phyloP scores from a whole-genome alignment of 1,140 invertebrate species.

The Anastrepha obliqua region DNA sequence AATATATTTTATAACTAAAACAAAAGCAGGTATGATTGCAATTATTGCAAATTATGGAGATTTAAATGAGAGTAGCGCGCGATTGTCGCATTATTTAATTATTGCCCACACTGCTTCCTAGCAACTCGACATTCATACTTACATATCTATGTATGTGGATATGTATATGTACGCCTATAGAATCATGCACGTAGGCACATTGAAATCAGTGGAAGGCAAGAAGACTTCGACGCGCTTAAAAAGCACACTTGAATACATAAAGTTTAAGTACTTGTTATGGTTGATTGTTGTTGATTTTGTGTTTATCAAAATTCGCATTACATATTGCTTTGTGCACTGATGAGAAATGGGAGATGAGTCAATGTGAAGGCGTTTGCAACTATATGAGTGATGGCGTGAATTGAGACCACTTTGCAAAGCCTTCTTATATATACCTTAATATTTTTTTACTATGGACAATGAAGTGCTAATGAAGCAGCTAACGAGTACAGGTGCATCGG shows the following conservation, averaged over 20 bases:
- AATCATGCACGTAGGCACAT: neutral
- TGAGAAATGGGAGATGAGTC: slow-evolving; percentile 23
- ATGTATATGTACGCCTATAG: neutral
- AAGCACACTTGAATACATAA: slow-evolving; percentile 27
- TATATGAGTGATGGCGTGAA: neutral
- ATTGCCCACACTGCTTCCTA: neutral
- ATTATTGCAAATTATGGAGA: neutral
- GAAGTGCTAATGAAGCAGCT: slow-evolving; percentile 3
- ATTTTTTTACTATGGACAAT: neutral
- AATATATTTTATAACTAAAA: neutral
- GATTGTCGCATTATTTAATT: neutral
- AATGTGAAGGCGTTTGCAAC: slow-evolving; percentile 18
- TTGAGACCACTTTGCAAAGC: slow-evolving; percentile 16
- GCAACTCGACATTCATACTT: neutral
- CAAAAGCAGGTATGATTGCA: neutral
- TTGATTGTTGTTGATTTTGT: neutral
- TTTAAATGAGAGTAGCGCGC: neutral
- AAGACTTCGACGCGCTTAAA: neutral
- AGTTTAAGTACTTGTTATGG: slow-evolving; percentile 43
- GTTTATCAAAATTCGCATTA: slow-evolving; percentile 18
- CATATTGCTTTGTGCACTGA: slow-evolving; percentile 15
- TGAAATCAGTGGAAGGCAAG: neutral
- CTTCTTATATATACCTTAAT: neutral
- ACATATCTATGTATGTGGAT: neutral
- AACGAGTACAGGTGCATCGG: neutral